phyloP scores from a whole-genome alignment of 2,113 vertebrate species.

The Progne subis region DNA sequence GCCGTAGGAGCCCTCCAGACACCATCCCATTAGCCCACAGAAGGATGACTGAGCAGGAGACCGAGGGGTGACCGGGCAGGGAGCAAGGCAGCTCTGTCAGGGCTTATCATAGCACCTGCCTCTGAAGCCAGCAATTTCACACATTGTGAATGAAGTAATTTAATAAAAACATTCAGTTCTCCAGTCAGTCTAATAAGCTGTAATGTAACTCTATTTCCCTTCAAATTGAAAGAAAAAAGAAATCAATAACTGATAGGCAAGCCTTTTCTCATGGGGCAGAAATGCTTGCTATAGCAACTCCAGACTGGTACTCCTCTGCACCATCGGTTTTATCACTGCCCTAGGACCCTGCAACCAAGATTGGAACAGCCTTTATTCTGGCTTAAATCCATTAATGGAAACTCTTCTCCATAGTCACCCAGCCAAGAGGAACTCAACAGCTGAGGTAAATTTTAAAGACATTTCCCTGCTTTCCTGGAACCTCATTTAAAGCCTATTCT shows the following conservation, averaged over 20 bases:
- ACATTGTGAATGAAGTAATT: not conserved
- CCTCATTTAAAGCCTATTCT: not conserved
- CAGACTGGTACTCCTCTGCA: not conserved
- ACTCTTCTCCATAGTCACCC: not conserved
- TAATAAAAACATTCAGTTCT: not conserved
- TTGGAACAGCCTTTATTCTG: not conserved
- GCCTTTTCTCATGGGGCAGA: not conserved
- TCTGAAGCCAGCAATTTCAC: not conserved
- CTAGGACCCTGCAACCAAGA: not conserved
- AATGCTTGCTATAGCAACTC: not conserved
- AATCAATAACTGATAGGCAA: not conserved
- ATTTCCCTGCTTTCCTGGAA: not conserved
- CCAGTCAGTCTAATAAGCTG: not conserved
- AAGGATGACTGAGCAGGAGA: not conserved
- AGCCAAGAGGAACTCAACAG: not conserved
- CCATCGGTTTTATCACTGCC: not conserved
- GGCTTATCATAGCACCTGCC: not conserved
- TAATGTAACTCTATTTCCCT: not conserved
- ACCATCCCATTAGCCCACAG: fast-evolving
- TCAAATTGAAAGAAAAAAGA: not conserved
- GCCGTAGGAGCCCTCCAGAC: not conserved
- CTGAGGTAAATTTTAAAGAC: not conserved
- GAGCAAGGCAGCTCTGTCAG: not conserved
- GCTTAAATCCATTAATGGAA: not conserved
- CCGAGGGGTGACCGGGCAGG: not conserved